Percentiles rank a stretch among this genome's conserved stretches.
Conservation (phyloP, 1,140 invertebrate species). For the Homarus americanus region DNA sequence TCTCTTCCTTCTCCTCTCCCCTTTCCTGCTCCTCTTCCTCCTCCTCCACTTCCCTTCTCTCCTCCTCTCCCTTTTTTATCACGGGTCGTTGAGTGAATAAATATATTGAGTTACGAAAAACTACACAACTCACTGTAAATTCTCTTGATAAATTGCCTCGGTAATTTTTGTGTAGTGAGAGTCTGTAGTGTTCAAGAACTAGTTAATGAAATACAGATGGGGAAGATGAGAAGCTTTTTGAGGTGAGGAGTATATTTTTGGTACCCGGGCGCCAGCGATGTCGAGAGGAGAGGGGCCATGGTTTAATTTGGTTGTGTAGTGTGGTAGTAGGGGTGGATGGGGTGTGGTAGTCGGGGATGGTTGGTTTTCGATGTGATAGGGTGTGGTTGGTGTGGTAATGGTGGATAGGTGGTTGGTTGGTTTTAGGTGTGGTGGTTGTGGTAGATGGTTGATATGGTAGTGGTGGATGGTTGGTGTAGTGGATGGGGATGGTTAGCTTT, state of each 20-base stretch:
- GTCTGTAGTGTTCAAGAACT: background rate
- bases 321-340: background rate
- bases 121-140: too few relatives aligned
- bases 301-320: background rate
- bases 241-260: background rate
- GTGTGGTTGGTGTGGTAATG: background rate
- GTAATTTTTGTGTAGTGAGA: background rate
- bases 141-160: background rate
- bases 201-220: background rate
- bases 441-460: background rate
- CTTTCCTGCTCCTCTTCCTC: too few relatives aligned
- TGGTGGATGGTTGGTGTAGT: background rate
- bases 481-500: background rate
- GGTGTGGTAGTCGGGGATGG: too few relatives aligned
- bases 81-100: background rate
- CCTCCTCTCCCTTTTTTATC: background rate
- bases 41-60: too few relatives aligned
- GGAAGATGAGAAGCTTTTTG: background rate
- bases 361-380: too few relatives aligned
- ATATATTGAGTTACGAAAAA: background rate
- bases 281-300: background rate
- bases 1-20: too few relatives aligned
- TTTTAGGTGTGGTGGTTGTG: background rate
- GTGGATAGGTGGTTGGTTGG: too few relatives aligned
- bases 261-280: background rate